These are phyloP conservation scores for Furnarius figulus DNA, from an alignment of 2,113 vertebrate species.

Conservation along the genomic window DNA sequence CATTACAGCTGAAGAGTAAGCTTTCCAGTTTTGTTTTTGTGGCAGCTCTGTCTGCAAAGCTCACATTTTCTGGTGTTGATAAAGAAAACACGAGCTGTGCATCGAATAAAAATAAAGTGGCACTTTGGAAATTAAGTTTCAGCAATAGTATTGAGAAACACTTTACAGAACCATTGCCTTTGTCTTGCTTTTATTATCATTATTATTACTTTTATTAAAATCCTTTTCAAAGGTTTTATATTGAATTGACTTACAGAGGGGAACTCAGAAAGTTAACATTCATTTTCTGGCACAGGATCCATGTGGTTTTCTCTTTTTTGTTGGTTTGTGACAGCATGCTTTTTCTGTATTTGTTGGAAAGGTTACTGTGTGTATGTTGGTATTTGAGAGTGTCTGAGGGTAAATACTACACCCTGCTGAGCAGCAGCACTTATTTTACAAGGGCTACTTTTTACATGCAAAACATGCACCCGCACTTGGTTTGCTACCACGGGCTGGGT, in stretches of 20 bases:
- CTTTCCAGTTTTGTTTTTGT: not conserved
- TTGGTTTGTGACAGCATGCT: not conserved
- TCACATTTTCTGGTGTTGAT: not conserved
- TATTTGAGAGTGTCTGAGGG: not conserved
- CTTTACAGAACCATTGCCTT: not conserved
- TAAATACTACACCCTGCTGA: not conserved
- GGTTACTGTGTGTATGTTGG: not conserved
- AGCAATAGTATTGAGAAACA: not conserved
- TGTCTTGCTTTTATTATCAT: not conserved
- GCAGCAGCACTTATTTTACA: not conserved
- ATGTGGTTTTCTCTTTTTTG: not conserved
- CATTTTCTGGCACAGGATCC: not conserved
- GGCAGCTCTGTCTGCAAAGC: not conserved
- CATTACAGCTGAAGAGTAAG: not conserved
- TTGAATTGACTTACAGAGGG: not conserved
- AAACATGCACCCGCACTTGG: not conserved
- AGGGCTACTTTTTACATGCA: not conserved
- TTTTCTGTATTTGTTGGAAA: not conserved
- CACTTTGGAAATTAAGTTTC: constrained; percentile 4
- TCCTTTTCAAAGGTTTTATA: not conserved
- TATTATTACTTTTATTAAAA: not conserved
- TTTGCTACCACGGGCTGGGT: not conserved
- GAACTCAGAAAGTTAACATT: not conserved
- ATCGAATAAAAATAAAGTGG: not conserved
- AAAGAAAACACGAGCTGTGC: not conserved